These are phyloP conservation scores for Ophiothrix spiculata DNA, from an alignment of 35 echinoderm and acorn worm species.

Conservation along the genomic window DNA sequence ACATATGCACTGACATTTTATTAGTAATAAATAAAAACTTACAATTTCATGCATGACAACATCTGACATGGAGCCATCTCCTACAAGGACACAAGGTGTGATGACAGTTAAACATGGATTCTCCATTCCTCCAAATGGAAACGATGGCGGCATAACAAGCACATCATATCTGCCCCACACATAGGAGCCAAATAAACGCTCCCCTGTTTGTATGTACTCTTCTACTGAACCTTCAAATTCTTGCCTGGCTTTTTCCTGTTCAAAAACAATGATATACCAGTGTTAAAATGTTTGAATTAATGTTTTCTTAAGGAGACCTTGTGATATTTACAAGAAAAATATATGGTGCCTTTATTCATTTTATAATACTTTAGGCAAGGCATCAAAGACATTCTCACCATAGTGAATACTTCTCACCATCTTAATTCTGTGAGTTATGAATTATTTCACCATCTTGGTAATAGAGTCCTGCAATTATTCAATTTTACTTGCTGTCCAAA, in stretches of 20 bases:
- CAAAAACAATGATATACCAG: not conserved
- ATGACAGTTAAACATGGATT: slow-evolving; percentile 90
- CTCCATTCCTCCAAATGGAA: slow-evolving; percentile 94
- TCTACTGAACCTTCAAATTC: slow-evolving; percentile 71
- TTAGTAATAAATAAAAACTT: slow-evolving; percentile 14
- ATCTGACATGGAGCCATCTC: slow-evolving; percentile 57
- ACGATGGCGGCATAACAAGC: slow-evolving; percentile 81
- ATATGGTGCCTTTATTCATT: too few relatives aligned
- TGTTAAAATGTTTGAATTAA: not conserved
- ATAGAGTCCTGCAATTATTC: too few relatives aligned
- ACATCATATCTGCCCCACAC: slow-evolving; percentile 90
- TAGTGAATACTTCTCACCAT: too few relatives aligned
- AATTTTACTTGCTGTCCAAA: too few relatives aligned
- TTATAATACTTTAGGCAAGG: too few relatives aligned
- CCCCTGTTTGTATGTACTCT: slow-evolving; percentile 55
- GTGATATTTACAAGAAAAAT: too few relatives aligned
- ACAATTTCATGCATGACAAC: slow-evolving; percentile 94
- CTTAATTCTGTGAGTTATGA: too few relatives aligned
- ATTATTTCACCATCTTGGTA: too few relatives aligned
- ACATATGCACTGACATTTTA: not conserved
- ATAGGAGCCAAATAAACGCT: slow-evolving; percentile 70
- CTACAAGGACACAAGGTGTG: slow-evolving; percentile 78
- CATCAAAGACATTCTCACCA: too few relatives aligned
- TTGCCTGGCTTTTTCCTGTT: slow-evolving; percentile 46
- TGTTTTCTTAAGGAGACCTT: too few relatives aligned